Percentiles rank a stretch among this genome's conserved stretches.
phyloP scores from a whole-genome alignment of 2,797 vertebrate genomes.

The Falco biarmicus region DNA sequence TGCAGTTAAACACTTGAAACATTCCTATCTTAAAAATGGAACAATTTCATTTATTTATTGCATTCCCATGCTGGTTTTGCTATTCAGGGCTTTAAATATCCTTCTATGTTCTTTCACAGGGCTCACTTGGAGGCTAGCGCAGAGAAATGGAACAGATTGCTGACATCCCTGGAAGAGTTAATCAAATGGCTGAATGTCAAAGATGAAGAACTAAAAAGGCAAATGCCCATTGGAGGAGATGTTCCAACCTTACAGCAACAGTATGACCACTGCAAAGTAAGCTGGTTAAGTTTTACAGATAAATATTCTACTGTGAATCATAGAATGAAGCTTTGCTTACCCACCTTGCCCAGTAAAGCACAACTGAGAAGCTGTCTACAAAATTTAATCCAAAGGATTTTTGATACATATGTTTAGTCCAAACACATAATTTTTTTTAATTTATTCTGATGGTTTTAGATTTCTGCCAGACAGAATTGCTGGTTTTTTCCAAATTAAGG shows the following conservation, averaged over 20 bases:
- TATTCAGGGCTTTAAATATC: not conserved
- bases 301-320: not conserved
- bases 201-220: constrained; percentile 93
- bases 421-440: not conserved
- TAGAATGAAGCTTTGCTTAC: not conserved
- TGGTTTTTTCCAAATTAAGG: not conserved
- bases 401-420: not conserved
- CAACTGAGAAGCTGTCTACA: not conserved
- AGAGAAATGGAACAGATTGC: constrained; percentile 92
- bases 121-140: constrained; percentile 94
- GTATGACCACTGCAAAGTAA: constrained; percentile 89
- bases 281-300: not conserved
- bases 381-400: not conserved
- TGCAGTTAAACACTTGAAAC: not conserved
- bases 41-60: not conserved
- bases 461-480: not conserved
- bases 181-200: constrained; percentile 93
- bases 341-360: not conserved
- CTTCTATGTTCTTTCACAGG: constrained; percentile 72
- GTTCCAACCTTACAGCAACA: constrained; percentile 93
- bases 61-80: not conserved
- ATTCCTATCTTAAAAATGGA: not conserved
- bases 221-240: constrained; percentile 96
- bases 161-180: constrained; percentile 91
- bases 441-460: not conserved